These are phyloP conservation scores for Trematomus loennbergii DNA, from an alignment of 2,113 vertebrate genomes.

Conservation along the genomic window DNA sequence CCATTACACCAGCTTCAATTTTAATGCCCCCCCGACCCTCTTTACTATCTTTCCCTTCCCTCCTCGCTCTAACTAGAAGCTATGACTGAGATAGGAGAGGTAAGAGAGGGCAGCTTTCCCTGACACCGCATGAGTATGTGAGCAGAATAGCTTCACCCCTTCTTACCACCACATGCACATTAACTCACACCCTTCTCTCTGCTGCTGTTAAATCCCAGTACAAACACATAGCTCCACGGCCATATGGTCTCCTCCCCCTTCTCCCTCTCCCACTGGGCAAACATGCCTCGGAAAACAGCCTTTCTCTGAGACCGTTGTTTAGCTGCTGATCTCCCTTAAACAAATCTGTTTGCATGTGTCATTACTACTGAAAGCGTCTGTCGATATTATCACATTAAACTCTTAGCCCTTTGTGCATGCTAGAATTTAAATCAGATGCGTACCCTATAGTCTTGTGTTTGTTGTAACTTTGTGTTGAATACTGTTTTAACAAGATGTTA, in stretches of 20 bases:
- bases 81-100: constrained; percentile 59
- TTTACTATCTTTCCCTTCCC: constrained; percentile 26
- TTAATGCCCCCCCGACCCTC: constrained; percentile 18
- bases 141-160: constrained; percentile 72
- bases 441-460: constrained; percentile 1
- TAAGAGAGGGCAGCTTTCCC: constrained; percentile 63
- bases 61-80: constrained; percentile 40
- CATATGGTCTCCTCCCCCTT: constrained; percentile 56
- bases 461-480: constrained; percentile 4
- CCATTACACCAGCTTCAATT: constrained; percentile 43
- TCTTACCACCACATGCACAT: background rate
- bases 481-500: constrained; percentile 14
- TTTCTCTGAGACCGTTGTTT: constrained; percentile 41
- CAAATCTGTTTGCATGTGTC: constrained; percentile 50
- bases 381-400: constrained; percentile 39
- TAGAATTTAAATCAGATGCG: background rate
- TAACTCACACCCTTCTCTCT: constrained; percentile 5
- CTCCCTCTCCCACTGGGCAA: constrained; percentile 53
- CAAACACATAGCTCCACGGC: constrained; percentile 55
- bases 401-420: background rate
- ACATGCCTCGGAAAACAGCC: constrained; percentile 49
- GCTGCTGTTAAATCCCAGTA: constrained; percentile 71
- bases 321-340: constrained; percentile 52
- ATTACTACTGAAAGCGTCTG: constrained; percentile 49
- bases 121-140: constrained; percentile 83